A percentile compares a stretch with the other conserved stretches of the same genome.
Evolutionary conservation across 2,113 vertebrate species (phyloP).

Genomic region (Melospiza georgiana): DNA sequence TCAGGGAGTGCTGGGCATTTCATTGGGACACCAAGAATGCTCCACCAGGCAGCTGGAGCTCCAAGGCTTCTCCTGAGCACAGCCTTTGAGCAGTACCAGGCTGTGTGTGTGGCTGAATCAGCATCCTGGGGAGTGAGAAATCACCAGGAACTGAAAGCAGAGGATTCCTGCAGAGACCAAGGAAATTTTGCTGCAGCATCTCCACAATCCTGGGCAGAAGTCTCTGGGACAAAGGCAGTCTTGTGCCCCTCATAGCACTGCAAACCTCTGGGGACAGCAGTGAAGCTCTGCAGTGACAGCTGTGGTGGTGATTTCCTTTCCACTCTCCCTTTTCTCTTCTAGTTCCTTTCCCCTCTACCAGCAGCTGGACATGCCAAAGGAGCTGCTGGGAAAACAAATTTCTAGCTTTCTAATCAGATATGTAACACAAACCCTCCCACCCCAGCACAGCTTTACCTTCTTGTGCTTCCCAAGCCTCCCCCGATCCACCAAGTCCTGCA

Average conservation of each 20-base stretch:
- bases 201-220: neutral
- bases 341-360: too few species aligned
- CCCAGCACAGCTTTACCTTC: neutral
- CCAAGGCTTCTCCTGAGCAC: neutral
- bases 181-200: neutral
- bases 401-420: neutral
- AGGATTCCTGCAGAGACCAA: neutral
- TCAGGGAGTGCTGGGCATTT: accelerated
- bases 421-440: neutral
- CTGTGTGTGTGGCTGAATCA: neutral
- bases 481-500: neutral
- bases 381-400: neutral
- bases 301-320: neutral
- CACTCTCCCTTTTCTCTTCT: neutral
- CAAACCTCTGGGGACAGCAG: neutral
- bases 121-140: neutral
- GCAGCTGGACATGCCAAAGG: neutral
- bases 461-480: neutral
- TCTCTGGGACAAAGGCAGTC: neutral
- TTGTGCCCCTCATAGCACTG: too few species aligned
- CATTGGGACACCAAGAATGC: neutral
- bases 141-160: neutral
- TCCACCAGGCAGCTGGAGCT: neutral
- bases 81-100: neutral
- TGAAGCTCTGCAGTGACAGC: neutral